These are phyloP conservation scores for Apogon hyalosoma DNA, from an alignment of 2,797 vertebrate species.

Conservation along the genomic window DNA sequence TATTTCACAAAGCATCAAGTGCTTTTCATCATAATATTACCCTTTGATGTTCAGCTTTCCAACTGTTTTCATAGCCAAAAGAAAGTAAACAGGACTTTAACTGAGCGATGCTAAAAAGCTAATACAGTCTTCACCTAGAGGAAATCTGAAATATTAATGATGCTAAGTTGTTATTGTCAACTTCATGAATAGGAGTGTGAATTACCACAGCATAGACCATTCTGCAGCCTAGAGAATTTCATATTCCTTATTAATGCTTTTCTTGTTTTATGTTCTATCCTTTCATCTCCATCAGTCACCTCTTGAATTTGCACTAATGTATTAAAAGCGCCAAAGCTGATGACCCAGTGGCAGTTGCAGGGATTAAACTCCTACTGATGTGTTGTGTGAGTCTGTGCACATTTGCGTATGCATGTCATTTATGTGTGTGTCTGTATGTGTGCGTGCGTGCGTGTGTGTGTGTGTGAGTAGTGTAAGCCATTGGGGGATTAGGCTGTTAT, in stretches of 20 bases:
- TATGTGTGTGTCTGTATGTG: conserved; percentile 13
- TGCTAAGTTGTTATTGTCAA: background rate
- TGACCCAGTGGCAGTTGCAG: conserved; percentile 49
- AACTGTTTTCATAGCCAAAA: background rate
- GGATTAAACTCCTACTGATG: conserved; percentile 49
- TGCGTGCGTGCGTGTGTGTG: background rate
- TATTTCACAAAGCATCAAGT: too few species aligned
- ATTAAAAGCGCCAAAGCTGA: conserved; percentile 56
- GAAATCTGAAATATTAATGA: background rate
- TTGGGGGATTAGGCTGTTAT: conserved; percentile 68
- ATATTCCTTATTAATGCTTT: conserved; percentile 8
- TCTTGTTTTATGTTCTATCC: conserved; percentile 18
- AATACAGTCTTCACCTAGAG: background rate
- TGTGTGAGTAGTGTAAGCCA: conserved; percentile 21
- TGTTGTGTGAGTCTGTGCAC: conserved; percentile 24
- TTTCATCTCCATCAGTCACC: conserved; percentile 37
- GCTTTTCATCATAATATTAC: too few species aligned
- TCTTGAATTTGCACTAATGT: conserved; percentile 34
- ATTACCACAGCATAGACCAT: background rate
- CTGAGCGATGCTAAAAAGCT: background rate
- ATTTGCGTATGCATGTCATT: conserved; percentile 34
- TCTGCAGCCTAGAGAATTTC: background rate
- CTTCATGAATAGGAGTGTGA: too few species aligned
- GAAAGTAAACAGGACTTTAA: background rate
- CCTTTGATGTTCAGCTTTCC: too few species aligned